Base-by-base conservation (phyloP, 2,113 vertebrate genomes). In the Hystrix cristata region DNA sequence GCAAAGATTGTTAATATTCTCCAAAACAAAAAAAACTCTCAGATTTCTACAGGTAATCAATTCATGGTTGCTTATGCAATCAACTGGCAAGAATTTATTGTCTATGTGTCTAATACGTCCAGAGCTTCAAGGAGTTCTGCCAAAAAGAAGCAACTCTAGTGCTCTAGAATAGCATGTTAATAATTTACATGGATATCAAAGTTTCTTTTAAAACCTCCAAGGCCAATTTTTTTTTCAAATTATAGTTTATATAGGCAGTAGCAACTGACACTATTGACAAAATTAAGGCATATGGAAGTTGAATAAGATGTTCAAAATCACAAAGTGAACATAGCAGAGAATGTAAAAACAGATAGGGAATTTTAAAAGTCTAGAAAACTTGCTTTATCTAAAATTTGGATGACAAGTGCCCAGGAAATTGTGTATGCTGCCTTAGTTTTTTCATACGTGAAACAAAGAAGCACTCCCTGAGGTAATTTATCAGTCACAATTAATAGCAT, bases 351-450 rank as follows among this genome's bases (percentile, higher is more conserved):
- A 92, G 3, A 64, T 92, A 76, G 90, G 38, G 25, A 1, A 15
- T 91, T 95, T 93, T 57, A 87, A 90, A 95, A 4, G 9, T 69
- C 62, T 87, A 71, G 64, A 83, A 81, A 27, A 87, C 87, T 97
- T 94, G 6, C 29, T 93, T 91, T 80, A 76, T 84, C n/a, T 65
- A 38, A 67, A 92, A 69, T 92, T 51, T 96, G 64, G 34, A 60
- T 74, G 86, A 89, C 46, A 87, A 48, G 5, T 79, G 91, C 19
- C n/a, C n/a, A 71, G 19, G 12, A 87, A 92, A 94, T 94, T 95
- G 5, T 69, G 25, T 74, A 95, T 90, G 23, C 64, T 93, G 34
- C 31, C 57, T 95, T 55, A 31, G 1, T 95, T 96, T 95, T 29
- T 76, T 95, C 64, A 72, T 53, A 89, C n/a, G 31, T 82, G 43